Conservation (phyloP, 2,797 vertebrate genomes). For the Micrastur ruficollis region DNA sequence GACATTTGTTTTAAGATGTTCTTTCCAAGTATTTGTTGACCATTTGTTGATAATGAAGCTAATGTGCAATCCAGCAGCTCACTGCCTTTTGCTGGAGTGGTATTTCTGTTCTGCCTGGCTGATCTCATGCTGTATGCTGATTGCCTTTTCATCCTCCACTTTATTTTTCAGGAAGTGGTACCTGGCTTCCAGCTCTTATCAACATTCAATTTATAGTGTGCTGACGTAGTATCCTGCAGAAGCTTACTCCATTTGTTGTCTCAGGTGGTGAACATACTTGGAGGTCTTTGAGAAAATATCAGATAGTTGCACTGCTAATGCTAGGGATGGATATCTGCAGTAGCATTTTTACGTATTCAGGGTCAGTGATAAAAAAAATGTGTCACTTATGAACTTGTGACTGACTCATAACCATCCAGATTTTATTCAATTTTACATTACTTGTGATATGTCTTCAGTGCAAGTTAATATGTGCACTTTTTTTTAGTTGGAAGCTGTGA, state of each 20-base stretch:
- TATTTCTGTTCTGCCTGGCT: neutral
- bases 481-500: neutral
- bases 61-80: neutral
- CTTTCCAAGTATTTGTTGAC: neutral
- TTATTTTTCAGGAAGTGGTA: constrained; percentile 44
- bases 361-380: neutral
- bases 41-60: neutral
- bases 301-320: neutral
- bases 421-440: neutral
- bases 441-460: neutral
- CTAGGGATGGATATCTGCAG: neutral
- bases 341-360: neutral
- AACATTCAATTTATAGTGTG: neutral
- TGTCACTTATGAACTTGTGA: neutral
- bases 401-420: neutral
- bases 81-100: neutral
- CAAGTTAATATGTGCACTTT: neutral
- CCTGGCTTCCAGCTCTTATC: neutral
- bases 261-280: neutral
- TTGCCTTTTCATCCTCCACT: neutral
- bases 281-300: neutral
- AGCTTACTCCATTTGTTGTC: neutral
- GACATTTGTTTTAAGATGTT: neutral
- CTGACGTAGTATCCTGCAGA: neutral
- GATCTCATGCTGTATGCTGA: neutral